These are phyloP conservation scores for Phragmatobia fuliginosa DNA, from an alignment of 2,888 invertebrate species.

Conservation along the genomic window DNA sequence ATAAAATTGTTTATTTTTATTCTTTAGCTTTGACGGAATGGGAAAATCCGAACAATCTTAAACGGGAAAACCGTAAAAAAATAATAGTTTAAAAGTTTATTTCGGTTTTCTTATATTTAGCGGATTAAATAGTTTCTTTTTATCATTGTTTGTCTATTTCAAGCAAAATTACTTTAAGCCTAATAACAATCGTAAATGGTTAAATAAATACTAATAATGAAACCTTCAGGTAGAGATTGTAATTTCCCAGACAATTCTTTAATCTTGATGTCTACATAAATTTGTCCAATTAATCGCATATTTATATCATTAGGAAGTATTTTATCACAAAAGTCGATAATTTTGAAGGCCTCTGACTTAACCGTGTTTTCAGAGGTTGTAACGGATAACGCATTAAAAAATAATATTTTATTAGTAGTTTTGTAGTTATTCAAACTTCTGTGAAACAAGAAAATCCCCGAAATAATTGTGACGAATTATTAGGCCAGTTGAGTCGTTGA, in stretches of 20 bases:
- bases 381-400: too few species aligned
- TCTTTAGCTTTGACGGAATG: neutral
- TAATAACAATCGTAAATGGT: too few species aligned
- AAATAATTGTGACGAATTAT: neutral
- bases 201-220: too few species aligned
- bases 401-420: neutral
- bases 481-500: neutral
- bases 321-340: neutral
- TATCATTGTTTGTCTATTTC: neutral
- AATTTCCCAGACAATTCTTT: neutral
- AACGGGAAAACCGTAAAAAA: neutral
- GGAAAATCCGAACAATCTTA: neutral
- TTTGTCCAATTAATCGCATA: neutral
- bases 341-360: neutral
- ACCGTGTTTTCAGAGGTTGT: neutral
- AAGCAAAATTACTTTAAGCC: too few species aligned
- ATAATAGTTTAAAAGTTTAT: neutral
- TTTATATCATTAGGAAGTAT: neutral
- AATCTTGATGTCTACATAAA: neutral
- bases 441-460: neutral
- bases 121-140: neutral
- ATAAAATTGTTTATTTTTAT: neutral
- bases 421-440: neutral
- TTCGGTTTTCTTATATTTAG: neutral
- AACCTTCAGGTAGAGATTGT: neutral